Conservation (phyloP, 2,797 vertebrate genomes). For the Atherinosoma microstoma region DNA sequence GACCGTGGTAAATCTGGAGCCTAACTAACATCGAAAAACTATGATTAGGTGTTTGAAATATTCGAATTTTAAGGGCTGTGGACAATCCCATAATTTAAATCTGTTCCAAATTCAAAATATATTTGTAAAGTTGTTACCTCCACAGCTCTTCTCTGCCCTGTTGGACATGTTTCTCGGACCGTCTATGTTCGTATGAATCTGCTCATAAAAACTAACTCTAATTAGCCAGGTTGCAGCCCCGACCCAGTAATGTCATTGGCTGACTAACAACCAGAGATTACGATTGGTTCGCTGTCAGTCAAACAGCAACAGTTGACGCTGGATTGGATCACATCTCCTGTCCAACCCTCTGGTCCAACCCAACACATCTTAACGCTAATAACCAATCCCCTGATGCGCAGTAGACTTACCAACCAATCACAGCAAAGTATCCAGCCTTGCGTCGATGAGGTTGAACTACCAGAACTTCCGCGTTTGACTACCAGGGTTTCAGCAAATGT, state of each 20-base stretch:
- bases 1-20: neutral
- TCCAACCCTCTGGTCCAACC: too few species aligned
- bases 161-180: slow-evolving; percentile 30
- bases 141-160: neutral
- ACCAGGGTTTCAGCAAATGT: too few species aligned
- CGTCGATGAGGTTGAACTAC: neutral
- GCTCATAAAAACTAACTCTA: neutral
- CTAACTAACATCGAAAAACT: neutral
- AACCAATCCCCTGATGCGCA: neutral
- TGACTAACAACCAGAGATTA: neutral
- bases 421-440: neutral
- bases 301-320: neutral
- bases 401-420: neutral
- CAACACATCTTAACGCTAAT: neutral
- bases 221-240: neutral
- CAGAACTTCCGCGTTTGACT: slow-evolving; percentile 44
- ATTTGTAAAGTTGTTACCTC: slow-evolving; percentile 52
- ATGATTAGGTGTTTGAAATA: neutral
- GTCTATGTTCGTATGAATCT: neutral
- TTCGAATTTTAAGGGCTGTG: neutral
- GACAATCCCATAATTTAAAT: rapidly evolving
- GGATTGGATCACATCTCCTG: neutral
- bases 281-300: slow-evolving; percentile 54
- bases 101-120: neutral
- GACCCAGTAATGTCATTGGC: slow-evolving; percentile 49